Base-by-base conservation (phyloP, 2,888 invertebrate species). In the Drosophila pullipes region DNA sequence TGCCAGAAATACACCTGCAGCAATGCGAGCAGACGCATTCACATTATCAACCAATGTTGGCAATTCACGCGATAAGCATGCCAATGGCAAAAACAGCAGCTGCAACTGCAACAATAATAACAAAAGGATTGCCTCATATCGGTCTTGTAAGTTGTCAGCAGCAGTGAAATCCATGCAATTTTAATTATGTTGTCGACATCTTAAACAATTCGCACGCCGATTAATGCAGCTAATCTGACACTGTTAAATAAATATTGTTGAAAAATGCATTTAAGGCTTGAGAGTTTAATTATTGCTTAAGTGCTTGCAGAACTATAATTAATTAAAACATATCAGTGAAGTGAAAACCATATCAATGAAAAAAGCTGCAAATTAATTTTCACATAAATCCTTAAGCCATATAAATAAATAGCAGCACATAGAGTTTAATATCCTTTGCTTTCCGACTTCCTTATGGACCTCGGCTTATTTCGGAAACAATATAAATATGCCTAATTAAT, bases 1-100 rank as follows among this genome's bases (percentile, higher is more conserved):
- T 78, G 52, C 63, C 55, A 41, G 30, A 74, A 76, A 68, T 78
- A 78, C 64, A 47, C 22, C 47, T 25, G 7, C 78, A 75, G 61
- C 61, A 60, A 49, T 53, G 61, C 22, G 28, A 28, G n/a, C 50
- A 28, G 18, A 47, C 25, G 9, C 9, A 9, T 50, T 39, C 57
- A 57, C 55, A 61, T 47, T 35, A 41, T 25, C 25, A 50, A n/a
- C 18, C 18, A 18, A 31, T 39, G 44, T 61, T 49, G 67, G 50
- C 49, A 53, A 64, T 78, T 74, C 52, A 47, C 74, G 54, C 60
- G 63, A 57, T 76, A 67, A 76, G 59, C 61, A 74, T 55, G 68
- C 74, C 78, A 37, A 44, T 37, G 76, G 68, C 63, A 59, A 35
- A 54, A 39, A 30, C 61, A 64, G 44, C 35, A 64, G 49, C 39